Conservation (phyloP, 2,113 vertebrate species). For the Ornithorhynchus anatinus region DNA sequence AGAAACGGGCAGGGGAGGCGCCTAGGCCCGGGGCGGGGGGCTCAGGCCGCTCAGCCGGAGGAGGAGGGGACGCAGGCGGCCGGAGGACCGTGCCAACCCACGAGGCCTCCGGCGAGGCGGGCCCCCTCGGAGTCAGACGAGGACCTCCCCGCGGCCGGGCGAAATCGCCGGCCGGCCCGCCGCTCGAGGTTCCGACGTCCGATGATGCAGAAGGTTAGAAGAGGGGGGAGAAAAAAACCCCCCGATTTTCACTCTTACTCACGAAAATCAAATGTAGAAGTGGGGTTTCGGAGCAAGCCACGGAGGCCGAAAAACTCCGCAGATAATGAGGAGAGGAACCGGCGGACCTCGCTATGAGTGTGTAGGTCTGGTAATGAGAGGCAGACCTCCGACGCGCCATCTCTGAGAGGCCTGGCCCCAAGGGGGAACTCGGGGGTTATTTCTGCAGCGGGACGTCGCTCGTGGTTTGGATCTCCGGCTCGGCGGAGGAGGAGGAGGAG, state of each 20-base stretch:
- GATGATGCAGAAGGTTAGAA: background rate
- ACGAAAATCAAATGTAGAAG: background rate
- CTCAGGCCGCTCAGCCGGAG: too few relatives aligned
- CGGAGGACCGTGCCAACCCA: too few relatives aligned
- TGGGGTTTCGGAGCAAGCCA: background rate
- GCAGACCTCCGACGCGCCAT: background rate
- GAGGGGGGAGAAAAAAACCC: too few relatives aligned
- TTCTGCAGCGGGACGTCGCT: too few relatives aligned
- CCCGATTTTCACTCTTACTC: background rate
- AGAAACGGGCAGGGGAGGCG: too few relatives aligned
- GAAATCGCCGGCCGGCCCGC: background rate
- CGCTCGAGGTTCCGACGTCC: background rate
- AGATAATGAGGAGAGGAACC: too few relatives aligned
- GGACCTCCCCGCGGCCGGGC: background rate
- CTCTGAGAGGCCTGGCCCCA: too few relatives aligned
- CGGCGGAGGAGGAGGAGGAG: too few relatives aligned
- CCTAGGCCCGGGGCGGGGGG: too few relatives aligned
- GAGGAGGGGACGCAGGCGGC: too few relatives aligned
- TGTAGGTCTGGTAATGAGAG: fast-evolving
- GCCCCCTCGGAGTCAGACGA: background rate
- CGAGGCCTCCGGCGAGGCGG: background rate
- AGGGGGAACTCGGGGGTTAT: too few relatives aligned
- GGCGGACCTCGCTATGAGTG: fast-evolving
- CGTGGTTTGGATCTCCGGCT: too few relatives aligned
- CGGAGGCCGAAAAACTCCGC: background rate